phyloP scores from a whole-genome alignment of 1,140 invertebrate species.

The Plectus sambesii region DNA sequence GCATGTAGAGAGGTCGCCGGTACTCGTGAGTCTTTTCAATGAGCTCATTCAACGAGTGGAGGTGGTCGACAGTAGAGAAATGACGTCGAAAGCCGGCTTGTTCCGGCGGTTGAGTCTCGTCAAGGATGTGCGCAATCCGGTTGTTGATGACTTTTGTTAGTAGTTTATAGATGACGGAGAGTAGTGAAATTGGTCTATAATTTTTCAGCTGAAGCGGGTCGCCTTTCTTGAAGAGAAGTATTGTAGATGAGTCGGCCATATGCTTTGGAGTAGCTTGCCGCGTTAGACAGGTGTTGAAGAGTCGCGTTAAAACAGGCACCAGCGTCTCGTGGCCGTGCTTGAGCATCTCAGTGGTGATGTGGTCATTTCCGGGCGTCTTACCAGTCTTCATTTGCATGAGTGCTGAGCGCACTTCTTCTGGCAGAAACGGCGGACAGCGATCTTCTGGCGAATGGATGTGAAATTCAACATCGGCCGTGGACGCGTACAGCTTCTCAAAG shows the following conservation, averaged over 20 bases:
- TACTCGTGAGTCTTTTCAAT: constrained; percentile 35
- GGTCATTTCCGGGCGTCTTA: too few species aligned
- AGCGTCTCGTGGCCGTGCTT: too few species aligned
- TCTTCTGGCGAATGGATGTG: too few species aligned
- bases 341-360: too few species aligned
- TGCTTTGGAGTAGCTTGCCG: constrained; percentile 10
- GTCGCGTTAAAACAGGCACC: constrained; percentile 1
- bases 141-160: constrained; percentile 10
- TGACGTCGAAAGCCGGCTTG: constrained; percentile 21
- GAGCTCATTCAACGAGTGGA: constrained; percentile 13
- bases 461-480: too few species aligned
- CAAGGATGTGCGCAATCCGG: constrained; percentile 7
- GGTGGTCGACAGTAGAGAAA: constrained; percentile 25
- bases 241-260: constrained; percentile 12
- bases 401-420: too few species aligned
- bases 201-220: constrained; percentile 13
- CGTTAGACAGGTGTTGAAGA: constrained; percentile 9
- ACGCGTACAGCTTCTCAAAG: too few species aligned
- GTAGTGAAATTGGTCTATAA: constrained; percentile 22
- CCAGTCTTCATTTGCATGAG: too few species aligned
- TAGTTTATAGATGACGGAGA: constrained; percentile 19
- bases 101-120: constrained; percentile 14
- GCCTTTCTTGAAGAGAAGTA: constrained; percentile 16
- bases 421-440: too few species aligned
- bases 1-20: constrained; percentile 26